Conservation (phyloP, 2,797 vertebrate species). For the Smutsia gigantea region DNA sequence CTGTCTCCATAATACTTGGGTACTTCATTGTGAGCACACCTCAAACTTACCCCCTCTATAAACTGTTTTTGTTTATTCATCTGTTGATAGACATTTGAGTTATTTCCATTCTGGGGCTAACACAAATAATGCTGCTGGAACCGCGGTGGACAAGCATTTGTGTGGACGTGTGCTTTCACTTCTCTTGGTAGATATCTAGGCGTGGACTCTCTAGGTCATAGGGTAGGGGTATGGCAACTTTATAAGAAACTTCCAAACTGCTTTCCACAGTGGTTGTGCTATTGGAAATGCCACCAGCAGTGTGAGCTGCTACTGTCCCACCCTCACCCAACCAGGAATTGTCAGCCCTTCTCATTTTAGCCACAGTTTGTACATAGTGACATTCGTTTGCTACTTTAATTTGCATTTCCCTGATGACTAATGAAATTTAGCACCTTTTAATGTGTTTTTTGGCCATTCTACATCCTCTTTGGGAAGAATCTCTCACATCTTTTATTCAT, state of each 20-base stretch:
- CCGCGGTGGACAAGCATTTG: neutral
- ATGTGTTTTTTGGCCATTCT: neutral
- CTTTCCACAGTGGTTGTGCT: neutral
- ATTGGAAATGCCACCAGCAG: neutral
- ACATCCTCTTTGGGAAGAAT: neutral
- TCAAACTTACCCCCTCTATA: neutral
- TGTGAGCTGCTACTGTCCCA: neutral
- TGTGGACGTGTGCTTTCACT: neutral
- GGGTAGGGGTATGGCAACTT: neutral
- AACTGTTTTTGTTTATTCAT: neutral
- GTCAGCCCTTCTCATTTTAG: neutral
- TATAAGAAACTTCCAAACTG: neutral
- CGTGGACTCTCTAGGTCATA: neutral
- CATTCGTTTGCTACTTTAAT: neutral
- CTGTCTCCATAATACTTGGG: neutral
- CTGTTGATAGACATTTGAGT: neutral
- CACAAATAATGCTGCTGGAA: neutral
- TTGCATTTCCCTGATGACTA: neutral
- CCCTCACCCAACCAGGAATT: no score
- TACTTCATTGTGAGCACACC: neutral
- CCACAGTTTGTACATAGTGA: neutral
- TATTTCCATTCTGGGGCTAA: neutral
- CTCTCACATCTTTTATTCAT: conserved; percentile 10
- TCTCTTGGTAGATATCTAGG: neutral
- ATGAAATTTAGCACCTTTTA: neutral